Percentiles rank a stretch among this genome's conserved stretches.
These are phyloP conservation scores for Stigmatopora nigra DNA, from an alignment of 2,113 vertebrate genomes.

Conservation along the genomic window DNA sequence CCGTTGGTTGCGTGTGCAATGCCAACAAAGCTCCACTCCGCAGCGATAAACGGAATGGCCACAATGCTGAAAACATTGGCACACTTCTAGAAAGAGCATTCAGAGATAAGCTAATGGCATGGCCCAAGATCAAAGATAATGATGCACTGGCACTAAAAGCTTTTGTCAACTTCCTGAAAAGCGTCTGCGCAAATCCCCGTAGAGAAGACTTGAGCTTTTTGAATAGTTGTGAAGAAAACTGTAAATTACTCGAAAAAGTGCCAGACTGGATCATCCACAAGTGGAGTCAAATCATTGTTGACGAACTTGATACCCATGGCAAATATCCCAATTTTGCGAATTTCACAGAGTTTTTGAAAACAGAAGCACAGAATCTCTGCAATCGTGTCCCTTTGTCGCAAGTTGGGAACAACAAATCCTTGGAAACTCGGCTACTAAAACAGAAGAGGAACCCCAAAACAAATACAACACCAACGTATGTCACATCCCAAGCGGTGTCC, in stretches of 20 bases:
- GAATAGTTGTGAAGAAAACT: conserved; percentile 2
- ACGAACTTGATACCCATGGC: not conserved
- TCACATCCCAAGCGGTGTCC: not conserved
- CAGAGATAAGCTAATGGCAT: conserved; percentile 5
- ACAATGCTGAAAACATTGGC: not conserved
- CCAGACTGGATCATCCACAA: conserved; percentile 1
- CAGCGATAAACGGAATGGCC: not conserved
- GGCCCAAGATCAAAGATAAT: conserved; percentile 5
- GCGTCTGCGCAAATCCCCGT: no score
- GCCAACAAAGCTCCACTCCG: not conserved
- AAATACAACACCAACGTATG: not conserved
- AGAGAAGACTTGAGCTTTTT: not conserved
- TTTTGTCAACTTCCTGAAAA: conserved; percentile 1
- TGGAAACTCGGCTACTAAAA: not conserved
- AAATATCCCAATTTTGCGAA: conserved; percentile 1
- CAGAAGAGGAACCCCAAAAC: not conserved
- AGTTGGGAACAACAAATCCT: not conserved
- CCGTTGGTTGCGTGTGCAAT: not conserved
- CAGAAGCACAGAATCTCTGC: not conserved
- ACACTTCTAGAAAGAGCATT: not conserved
- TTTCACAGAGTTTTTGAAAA: conserved; percentile 1
- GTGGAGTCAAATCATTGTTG: conserved; percentile 4
- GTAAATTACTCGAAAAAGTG: conserved; percentile 2
- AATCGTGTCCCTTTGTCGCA: not conserved
- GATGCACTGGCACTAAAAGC: conserved; percentile 3